Evolutionary conservation across 2,113 vertebrate genomes (phyloP), one percentile per base, ranked within the genome.

Genomic region (Coryphaenoides rupestris): DNA sequence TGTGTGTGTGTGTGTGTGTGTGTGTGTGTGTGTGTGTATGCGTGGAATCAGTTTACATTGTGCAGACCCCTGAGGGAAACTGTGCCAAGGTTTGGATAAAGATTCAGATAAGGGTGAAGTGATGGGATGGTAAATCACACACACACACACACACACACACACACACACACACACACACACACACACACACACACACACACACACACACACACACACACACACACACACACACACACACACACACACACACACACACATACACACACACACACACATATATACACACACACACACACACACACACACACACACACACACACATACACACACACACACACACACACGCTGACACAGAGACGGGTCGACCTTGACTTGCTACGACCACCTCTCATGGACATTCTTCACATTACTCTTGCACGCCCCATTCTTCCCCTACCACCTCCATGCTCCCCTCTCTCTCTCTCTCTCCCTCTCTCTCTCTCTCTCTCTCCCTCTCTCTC

Each of bases 71-170:
- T 59, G 63, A 73, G 83, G 76, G 85, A n/a, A 81, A 83, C 55
- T 68, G 64, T 81, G 78, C 76, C 70, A 83, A 59, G 60, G 73
- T 79, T 82, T 83, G 78, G 83, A 84, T 85, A 84, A 80, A 77
- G 75, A 77, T 82, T 77, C 70, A 82, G 84, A 86, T 88, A 85
- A 86, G 82, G 72, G 80, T 73, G 57, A 73, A 60, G 63, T 79
- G 79, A 85, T 78, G 79, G 74, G 77, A 76, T 68, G 76, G 77
- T 85, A 86, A 88, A 84, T 85, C 83, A 33, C 26, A 19, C 17
- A 10, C 56, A 19, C 24, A 10, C 26, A 19, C 24, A 19, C 56
- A 12, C 56, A 63, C 54, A 62, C 0, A 24, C 63, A 60, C 70
- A 60, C 64, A 63, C 62, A 26, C 50, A 26, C 26, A 10, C 65